These are phyloP conservation scores for Panulirus ornatus DNA, from an alignment of 1,140 invertebrate genomes.

Conservation along the genomic window DNA sequence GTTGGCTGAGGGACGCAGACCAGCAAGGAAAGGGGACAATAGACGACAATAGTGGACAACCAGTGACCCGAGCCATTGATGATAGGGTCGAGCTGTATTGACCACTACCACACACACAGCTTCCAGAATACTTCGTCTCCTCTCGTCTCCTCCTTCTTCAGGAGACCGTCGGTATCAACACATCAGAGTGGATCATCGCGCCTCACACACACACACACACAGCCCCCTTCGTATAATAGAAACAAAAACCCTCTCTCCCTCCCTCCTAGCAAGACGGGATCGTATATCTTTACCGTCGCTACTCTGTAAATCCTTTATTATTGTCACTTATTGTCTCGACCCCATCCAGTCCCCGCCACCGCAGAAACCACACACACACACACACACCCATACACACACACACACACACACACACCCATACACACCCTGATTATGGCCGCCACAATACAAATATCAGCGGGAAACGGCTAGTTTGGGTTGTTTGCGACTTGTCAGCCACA, in stretches of 20 bases:
- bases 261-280: neutral
- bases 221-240: no score
- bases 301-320: no score
- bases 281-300: neutral
- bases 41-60: neutral
- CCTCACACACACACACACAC: no score
- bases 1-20: neutral
- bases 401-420: conserved; percentile 25
- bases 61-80: neutral
- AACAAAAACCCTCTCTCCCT: no score
- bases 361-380: neutral
- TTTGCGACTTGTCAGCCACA: neutral
- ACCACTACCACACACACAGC: neutral
- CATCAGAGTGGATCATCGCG: no score
- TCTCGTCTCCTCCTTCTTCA: neutral
- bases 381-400: neutral
- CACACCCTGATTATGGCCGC: neutral
- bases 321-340: neutral
- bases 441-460: conserved; percentile 10
- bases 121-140: neutral
- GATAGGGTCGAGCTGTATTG: no score
- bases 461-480: neutral
- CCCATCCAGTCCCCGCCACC: no score
- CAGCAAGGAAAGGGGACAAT: neutral
- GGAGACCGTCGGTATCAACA: no score